Base-by-base conservation (phyloP, 2,888 invertebrate species). In the Pseudeuparius sepicola region DNA sequence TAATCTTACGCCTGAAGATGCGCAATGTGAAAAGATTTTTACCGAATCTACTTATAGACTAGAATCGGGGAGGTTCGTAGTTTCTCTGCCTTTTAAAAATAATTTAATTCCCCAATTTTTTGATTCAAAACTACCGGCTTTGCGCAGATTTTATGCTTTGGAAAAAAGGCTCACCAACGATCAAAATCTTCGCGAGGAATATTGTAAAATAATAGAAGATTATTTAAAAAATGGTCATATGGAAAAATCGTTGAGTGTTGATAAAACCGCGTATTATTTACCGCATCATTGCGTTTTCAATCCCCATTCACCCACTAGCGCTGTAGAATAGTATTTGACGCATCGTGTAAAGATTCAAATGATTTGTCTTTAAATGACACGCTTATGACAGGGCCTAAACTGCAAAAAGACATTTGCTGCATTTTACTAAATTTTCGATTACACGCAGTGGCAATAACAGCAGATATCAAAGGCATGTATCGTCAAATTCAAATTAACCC, bases 251-350 rank as follows among this genome's bases (percentile, higher is more conserved):
- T n/a, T n/a, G n/a, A n/a, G n/a, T n/a, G n/a, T n/a, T n/a, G n/a
- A n/a, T n/a, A n/a, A n/a, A n/a, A n/a, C n/a, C n/a, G n/a, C n/a
- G n/a, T n/a, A 42, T 24, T 45, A 41, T 29, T 23, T 49, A 4
- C 48, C 49, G 4, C 48, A 50, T 39, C 45, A 47, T 13, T 30
- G 40, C 9, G 46, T 48, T 4, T 6, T 42, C 2, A 43, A 44
- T 14, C 35, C 43, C n/a, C 26, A 36, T 3, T 43, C 43, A 18
- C 15, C 27, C 20, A 47, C 47, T 6, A 49, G 44, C 1, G n/a
- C n/a, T n/a, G n/a, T n/a, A n/a, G 43, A 6, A 44, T 47, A 2
- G 46, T 48, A 2, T 50, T 50, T 24, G 40, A 50, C 33, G 44
- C 36, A 5, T 47, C 46, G 5, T 17, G 38, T 2, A 29, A 27